A percentile compares a stretch with the other conserved stretches of the same genome.
phyloP scores from a whole-genome alignment of 1,140 invertebrate genomes.

The Trichomalopsis sarcophagae region DNA sequence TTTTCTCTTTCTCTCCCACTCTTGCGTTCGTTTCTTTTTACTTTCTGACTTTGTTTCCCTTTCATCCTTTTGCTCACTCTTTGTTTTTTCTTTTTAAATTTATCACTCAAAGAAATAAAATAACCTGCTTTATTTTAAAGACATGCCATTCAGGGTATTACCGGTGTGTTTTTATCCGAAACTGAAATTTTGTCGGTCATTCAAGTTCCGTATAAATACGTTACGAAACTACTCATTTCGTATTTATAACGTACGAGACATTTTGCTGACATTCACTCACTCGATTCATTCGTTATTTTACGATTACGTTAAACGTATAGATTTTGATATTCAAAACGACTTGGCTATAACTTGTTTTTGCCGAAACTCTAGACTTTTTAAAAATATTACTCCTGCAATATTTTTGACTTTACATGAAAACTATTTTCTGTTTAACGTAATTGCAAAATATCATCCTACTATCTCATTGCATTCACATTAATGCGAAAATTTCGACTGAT shows the following conservation, averaged over 20 bases:
- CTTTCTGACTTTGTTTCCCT: constrained; percentile 49
- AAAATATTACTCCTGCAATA: constrained; percentile 27
- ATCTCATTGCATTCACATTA: constrained; percentile 58
- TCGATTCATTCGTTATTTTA: constrained; percentile 60
- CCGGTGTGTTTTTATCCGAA: constrained; percentile 74
- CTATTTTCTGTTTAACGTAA: constrained; percentile 54
- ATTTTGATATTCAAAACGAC: constrained; percentile 47
- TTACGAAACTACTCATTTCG: constrained; percentile 54
- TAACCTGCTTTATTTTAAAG: constrained; percentile 64
- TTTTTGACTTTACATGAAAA: constrained; percentile 40
- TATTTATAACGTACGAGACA: constrained; percentile 51
- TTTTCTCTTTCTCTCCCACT: constrained; percentile 54
- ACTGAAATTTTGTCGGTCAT: constrained; percentile 71
- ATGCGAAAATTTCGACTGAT: constrained; percentile 71
- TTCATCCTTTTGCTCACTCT: constrained; percentile 48
- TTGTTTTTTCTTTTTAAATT: constrained; percentile 41
- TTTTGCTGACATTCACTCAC: constrained; percentile 63
- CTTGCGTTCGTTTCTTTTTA: constrained; percentile 53
- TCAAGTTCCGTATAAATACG: constrained; percentile 51
- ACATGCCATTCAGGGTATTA: constrained; percentile 77
- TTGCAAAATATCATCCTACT: constrained; percentile 59
- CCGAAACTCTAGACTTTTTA: constrained; percentile 28
- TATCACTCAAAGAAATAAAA: constrained; percentile 55
- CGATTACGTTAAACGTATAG: constrained; percentile 47
- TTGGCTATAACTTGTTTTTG: constrained; percentile 35